These are phyloP conservation scores for Dryobotodes eremita DNA, from an alignment of 2,888 invertebrate species.

Conservation along the genomic window DNA sequence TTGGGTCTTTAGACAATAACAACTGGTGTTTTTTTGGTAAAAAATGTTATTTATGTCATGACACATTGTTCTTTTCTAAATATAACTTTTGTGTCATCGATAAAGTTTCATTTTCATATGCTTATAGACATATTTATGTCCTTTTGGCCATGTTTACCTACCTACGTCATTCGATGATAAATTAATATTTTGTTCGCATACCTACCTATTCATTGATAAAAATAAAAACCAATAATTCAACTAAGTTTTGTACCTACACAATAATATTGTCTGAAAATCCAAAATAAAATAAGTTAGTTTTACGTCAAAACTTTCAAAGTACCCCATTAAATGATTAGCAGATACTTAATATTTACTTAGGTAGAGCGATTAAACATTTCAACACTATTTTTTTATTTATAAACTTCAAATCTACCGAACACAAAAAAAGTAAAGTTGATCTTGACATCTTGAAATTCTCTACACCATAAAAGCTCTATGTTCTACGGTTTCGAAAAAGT, in stretches of 20 bases:
- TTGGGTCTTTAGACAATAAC: slow-evolving; percentile 46
- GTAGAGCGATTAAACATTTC: slow-evolving; percentile 26
- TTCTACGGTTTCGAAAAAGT: slow-evolving; percentile 66
- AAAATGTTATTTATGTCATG: slow-evolving; percentile 21
- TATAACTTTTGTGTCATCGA: slow-evolving; percentile 26
- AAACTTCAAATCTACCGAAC: slow-evolving; percentile 17
- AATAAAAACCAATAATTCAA: neutral
- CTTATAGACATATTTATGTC: slow-evolving; percentile 32
- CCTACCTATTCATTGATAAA: neutral
- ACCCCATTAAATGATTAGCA: slow-evolving; percentile 38
- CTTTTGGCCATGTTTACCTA: slow-evolving; percentile 16
- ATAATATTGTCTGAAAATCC: neutral
- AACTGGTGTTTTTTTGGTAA: slow-evolving; percentile 21
- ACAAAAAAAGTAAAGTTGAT: slow-evolving; percentile 23
- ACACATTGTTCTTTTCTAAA: slow-evolving; percentile 22
- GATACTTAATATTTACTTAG: slow-evolving; percentile 21
- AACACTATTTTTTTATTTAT: slow-evolving; percentile 33
- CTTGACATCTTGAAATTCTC: slow-evolving; percentile 15
- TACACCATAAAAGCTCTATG: slow-evolving; percentile 25
- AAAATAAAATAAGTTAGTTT: slow-evolving; percentile 2
- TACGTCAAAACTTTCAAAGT: neutral
- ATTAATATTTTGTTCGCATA: slow-evolving; percentile 20
- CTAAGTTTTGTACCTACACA: neutral
- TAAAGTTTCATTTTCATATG: slow-evolving; percentile 39
- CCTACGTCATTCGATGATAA: slow-evolving; percentile 25